Evolutionary conservation across 2,113 vertebrate species (phyloP), one percentile per base, ranked within the genome.

Genomic region (Spea multiplicata): DNA sequence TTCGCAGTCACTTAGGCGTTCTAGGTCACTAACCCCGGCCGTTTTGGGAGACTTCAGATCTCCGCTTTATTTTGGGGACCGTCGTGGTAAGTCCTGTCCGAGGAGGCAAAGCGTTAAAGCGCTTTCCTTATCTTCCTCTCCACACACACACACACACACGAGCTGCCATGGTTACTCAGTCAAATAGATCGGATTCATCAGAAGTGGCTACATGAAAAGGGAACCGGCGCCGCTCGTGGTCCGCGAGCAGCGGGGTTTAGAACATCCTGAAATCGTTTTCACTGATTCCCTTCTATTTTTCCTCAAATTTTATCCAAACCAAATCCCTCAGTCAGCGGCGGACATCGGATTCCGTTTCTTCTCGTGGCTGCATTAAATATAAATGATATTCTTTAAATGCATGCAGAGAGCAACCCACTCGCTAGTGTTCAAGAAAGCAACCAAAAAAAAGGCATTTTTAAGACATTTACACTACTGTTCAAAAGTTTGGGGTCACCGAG

Each of bases 61-160:
- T 45, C 7, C 4, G 8, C n/a, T 5, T 62, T 48, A 62, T 73
- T 46, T 45, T 17, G 6, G n/a, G 30, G 45, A 7, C 8, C 46
- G 10, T 6, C 17, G 6, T 47, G 71, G 8, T 74, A 10, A 57
- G 44, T 12, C 13, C 6, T 68, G 65, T 16, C 55, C 66, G 16
- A 13, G 9, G 46, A 46, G 75, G 45, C 5, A 12, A 8, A 17
- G 6, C 6, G 8, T 50, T 61, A n/a, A n/a, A n/a, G n/a, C n/a
- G n/a, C n/a, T 61, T n/a, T 5, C 12, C 49, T 62, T 78, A 78
- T 71, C 75, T 71, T 4, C 5, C 5, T 4, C n/a, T 62, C 45
- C 55, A 62, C 46, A 44, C 46, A 44, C 75, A 59, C 9, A n/a
- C n/a, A n/a, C 46, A 44, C 75, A 59, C 9, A 2, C 13, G 30